phyloP scores from a whole-genome alignment of 2,113 vertebrate genomes.

The Corvus hawaiiensis region DNA sequence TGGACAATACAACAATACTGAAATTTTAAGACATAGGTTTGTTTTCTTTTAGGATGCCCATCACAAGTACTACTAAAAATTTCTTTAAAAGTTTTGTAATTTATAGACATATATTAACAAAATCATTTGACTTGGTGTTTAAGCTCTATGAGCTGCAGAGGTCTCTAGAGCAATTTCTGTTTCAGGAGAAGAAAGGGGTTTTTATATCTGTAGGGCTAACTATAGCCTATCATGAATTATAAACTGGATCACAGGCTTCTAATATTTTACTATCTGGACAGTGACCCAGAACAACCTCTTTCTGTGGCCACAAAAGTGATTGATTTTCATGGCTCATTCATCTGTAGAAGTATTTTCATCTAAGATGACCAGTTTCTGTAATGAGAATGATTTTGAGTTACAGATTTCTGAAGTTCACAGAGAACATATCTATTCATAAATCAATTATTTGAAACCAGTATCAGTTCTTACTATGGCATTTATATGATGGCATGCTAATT shows the following conservation, averaged over 20 bases:
- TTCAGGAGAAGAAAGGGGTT: neutral
- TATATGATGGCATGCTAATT: neutral
- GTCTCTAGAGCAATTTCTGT: neutral
- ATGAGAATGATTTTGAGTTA: neutral
- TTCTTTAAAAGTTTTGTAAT: neutral
- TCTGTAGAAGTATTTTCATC: neutral
- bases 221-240: constrained; percentile 35
- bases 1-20: neutral
- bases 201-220: constrained; percentile 5
- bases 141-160: neutral
- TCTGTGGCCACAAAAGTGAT: constrained; percentile 11
- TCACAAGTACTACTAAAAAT: neutral
- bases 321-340: constrained; percentile 11
- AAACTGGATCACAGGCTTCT: constrained; percentile 20
- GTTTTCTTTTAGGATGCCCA: neutral
- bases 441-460: neutral
- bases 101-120: neutral
- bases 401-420: neutral
- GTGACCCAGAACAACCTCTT: constrained; percentile 26
- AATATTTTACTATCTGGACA: constrained; percentile 28
- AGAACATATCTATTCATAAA: neutral
- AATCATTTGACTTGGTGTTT: neutral
- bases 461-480: neutral
- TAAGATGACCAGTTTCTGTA: neutral
- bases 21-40: neutral